phyloP scores from a whole-genome alignment of 2,797 vertebrate species.

The Clarias fuscus region DNA sequence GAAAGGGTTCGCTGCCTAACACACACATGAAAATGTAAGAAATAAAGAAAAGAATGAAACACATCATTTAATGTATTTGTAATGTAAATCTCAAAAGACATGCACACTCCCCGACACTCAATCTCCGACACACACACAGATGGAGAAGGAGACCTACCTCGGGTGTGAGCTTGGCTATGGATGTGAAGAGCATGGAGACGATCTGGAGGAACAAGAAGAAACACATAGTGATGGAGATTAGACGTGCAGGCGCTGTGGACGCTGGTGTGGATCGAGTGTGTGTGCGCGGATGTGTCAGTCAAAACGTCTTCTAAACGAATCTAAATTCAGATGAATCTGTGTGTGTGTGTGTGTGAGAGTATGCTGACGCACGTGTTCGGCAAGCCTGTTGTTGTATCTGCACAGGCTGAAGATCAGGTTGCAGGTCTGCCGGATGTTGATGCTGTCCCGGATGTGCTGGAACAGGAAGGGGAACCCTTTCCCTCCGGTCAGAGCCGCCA shows the following conservation, averaged over 20 bases:
- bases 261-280: background rate
- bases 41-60: background rate
- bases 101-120: background rate
- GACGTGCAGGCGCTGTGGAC: background rate
- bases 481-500: constrained; percentile 95
- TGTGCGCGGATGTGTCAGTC: background rate
- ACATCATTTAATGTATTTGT: background rate
- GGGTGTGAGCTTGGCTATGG: constrained; percentile 96
- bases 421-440: constrained; percentile 98
- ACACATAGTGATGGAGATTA: background rate
- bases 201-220: constrained; percentile 78
- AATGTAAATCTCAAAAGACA: background rate
- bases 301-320: background rate
- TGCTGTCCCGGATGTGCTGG: constrained; percentile 98
- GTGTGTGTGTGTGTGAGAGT: background rate
- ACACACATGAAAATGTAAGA: constrained; percentile 20
- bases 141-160: constrained; percentile 76
- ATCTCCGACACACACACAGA: too few relatives aligned
- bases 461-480: constrained; percentile 99
- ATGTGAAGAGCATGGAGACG: constrained; percentile 98
- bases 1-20: constrained; percentile 95
- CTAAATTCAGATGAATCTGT: background rate
- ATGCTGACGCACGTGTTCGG: constrained; percentile 91
- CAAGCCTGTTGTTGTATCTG: constrained; percentile 96
- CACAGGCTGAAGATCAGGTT: constrained; percentile 99